Conservation (phyloP, 2,113 vertebrate genomes). For the Nanger granti region DNA sequence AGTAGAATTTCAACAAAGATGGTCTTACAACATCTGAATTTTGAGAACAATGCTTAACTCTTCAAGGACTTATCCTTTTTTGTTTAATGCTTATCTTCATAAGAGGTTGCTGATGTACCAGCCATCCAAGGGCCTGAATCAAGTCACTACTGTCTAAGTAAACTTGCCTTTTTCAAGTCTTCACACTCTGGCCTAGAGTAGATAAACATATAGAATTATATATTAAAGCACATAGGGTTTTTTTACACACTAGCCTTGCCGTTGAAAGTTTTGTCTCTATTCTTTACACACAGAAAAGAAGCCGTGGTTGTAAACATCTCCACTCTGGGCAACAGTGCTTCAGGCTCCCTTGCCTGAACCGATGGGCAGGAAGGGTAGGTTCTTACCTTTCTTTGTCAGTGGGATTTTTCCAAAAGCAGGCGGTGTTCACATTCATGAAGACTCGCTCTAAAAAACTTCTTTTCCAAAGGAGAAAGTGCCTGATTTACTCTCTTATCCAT, state of each 20-base stretch:
- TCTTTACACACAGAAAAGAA: background rate
- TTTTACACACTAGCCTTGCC: background rate
- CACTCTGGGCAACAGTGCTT: background rate
- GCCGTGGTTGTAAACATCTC: background rate
- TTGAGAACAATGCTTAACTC: background rate
- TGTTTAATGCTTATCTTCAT: background rate
- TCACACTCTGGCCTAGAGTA: background rate
- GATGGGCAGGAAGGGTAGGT: accelerated
- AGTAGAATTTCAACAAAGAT: background rate
- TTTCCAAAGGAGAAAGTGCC: background rate
- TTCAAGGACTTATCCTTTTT: background rate
- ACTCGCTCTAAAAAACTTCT: background rate
- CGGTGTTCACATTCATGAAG: background rate
- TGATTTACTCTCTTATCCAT: background rate
- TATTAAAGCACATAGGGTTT: background rate
- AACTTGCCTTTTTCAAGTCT: background rate
- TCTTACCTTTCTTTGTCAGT: background rate
- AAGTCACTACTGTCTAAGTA: background rate
- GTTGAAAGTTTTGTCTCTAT: background rate
- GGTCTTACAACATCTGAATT: background rate
- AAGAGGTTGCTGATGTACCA: background rate
- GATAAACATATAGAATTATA: background rate
- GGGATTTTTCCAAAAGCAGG: background rate
- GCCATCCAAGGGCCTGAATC: background rate
- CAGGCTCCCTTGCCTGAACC: background rate